A percentile compares a stretch with the other conserved stretches of the same genome.
These are phyloP conservation scores for Augiades crinisus DNA, from an alignment of 2,888 invertebrate genomes.

Conservation along the genomic window DNA sequence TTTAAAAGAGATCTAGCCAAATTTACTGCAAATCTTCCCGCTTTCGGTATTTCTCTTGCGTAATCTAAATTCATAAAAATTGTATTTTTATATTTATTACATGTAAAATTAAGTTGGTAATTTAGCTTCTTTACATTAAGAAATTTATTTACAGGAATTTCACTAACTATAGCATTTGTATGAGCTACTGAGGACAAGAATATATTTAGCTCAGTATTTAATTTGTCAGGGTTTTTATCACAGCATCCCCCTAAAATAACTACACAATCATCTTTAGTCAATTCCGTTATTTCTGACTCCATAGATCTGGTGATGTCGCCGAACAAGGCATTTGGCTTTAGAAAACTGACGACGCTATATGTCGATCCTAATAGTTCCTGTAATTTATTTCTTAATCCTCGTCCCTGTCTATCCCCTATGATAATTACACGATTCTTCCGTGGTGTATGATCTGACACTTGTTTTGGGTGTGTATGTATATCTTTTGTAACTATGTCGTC, in stretches of 20 bases:
- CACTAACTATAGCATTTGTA: not conserved
- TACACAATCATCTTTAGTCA: slow-evolving; percentile 1
- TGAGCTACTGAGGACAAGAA: not conserved
- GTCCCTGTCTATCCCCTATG: not conserved
- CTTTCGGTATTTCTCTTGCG: not conserved
- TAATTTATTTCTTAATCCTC: not conserved
- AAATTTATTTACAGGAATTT: not conserved
- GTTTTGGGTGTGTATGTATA: no score
- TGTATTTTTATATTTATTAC: not conserved
- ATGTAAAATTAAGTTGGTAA: not conserved
- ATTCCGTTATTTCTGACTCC: not conserved
- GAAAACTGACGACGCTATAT: not conserved
- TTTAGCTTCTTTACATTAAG: slow-evolving; percentile 4
- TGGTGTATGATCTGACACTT: not conserved
- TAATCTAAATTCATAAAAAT: not conserved
- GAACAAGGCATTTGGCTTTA: not conserved
- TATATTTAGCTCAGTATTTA: not conserved
- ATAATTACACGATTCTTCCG: not conserved
- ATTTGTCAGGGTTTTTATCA: slow-evolving; percentile 2
- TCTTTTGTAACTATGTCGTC: no score
- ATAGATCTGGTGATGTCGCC: not conserved
- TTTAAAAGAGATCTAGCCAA: not conserved
- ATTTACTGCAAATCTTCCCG: not conserved
- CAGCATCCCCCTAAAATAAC: not conserved
- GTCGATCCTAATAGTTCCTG: not conserved